Evolutionary conservation across 2,797 vertebrate genomes (phyloP).

Genomic region (Tokudaia tokunoshimensis): DNA sequence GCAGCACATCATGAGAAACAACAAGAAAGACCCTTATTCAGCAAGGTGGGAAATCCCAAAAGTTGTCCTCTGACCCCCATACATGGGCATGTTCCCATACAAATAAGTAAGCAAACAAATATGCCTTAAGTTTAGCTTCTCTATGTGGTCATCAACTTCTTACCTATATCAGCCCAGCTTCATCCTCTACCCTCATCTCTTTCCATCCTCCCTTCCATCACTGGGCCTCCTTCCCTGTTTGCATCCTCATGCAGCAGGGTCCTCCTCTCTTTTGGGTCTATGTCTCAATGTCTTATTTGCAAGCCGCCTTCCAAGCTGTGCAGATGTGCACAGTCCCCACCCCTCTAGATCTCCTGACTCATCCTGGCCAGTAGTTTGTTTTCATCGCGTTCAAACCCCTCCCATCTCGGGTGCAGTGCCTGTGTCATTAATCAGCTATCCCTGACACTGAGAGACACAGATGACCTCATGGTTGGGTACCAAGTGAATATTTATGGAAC

Average conservation of each 20-base stretch:
- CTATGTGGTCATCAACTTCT: background rate
- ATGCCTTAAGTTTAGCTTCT: background rate
- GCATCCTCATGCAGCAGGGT: background rate
- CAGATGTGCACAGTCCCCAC: background rate
- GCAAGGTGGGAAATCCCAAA: background rate
- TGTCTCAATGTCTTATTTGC: background rate
- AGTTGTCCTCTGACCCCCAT: background rate
- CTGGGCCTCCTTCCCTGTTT: background rate
- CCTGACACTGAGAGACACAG: background rate
- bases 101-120: background rate
- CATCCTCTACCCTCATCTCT: background rate
- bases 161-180: background rate
- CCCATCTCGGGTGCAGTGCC: background rate
- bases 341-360: background rate
- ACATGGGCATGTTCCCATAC: background rate
- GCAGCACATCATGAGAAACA: background rate
- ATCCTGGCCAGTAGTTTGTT: background rate
- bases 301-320: background rate
- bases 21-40: background rate
- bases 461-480: background rate
- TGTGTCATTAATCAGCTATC: background rate
- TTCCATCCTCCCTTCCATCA: fast-evolving
- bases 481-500: background rate
- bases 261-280: background rate
- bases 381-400: background rate